Percentiles rank a stretch among this genome's conserved stretches.
These are phyloP conservation scores for Halictus rubicundus DNA, from an alignment of 1,140 invertebrate genomes.

Conservation along the genomic window DNA sequence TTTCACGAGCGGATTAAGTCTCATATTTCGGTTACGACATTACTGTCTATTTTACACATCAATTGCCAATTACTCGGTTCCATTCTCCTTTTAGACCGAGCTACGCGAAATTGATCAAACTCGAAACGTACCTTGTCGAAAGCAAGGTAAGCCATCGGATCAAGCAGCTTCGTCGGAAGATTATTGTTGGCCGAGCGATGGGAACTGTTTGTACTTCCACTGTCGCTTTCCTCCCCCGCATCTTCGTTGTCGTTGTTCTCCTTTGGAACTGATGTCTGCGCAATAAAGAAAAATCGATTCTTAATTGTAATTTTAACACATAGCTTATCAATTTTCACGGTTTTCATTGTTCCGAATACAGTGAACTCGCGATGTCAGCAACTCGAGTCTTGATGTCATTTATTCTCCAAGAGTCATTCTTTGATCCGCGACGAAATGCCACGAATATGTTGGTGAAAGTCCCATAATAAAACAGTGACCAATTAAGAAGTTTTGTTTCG, in stretches of 20 bases:
- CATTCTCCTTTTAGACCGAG: too few species aligned
- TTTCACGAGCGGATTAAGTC: not conserved
- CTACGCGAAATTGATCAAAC: not conserved
- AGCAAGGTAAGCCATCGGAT: slow-evolving; percentile 73
- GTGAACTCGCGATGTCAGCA: too few species aligned
- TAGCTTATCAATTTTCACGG: too few species aligned
- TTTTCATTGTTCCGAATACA: too few species aligned
- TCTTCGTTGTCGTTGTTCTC: slow-evolving; percentile 74
- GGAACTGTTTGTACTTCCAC: slow-evolving; percentile 73
- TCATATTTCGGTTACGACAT: not conserved
- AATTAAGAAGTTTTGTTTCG: too few species aligned
- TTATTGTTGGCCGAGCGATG: slow-evolving; percentile 74
- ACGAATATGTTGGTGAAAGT: too few species aligned
- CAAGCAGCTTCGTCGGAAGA: slow-evolving; percentile 67
- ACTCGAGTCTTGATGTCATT: too few species aligned
- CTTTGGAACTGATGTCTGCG: slow-evolving; percentile 64
- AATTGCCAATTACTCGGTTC: not conserved
- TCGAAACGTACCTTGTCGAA: slow-evolving; percentile 72
- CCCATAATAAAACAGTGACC: too few species aligned
- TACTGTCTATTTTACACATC: not conserved
- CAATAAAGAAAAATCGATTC: not conserved
- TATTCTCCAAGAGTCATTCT: too few species aligned
- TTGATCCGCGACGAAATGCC: too few species aligned
- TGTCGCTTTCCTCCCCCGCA: slow-evolving; percentile 73
- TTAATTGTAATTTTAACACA: too few species aligned